Conservation (phyloP, 2,888 invertebrate species). For the Ommatoiulus sabulosus region DNA sequence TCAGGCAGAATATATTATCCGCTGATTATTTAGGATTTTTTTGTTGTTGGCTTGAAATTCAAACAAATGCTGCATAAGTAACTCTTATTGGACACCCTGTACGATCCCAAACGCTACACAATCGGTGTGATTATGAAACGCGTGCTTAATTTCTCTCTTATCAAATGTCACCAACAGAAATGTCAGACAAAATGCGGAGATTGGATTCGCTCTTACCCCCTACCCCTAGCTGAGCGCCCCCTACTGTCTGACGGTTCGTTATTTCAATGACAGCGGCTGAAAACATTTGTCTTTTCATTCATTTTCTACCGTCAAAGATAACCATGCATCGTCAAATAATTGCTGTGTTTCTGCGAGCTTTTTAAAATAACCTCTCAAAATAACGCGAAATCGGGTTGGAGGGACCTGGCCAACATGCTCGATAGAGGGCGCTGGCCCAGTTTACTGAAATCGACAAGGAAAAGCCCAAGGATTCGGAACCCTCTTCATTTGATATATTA, state of each 20-base stretch:
- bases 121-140: slow-evolving; percentile 22
- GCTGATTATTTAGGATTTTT: too few relatives aligned
- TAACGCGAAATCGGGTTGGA: not conserved
- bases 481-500: too few relatives aligned
- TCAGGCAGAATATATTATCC: too few relatives aligned
- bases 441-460: not conserved
- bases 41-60: too few relatives aligned
- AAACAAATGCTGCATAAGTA: not conserved
- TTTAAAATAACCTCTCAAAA: not conserved
- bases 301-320: not conserved
- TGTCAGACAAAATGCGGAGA: not conserved
- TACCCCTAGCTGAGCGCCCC: slow-evolving; percentile 18
- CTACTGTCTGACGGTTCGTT: not conserved
- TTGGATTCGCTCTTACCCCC: not conserved
- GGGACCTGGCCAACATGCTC: too few relatives aligned
- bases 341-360: not conserved
- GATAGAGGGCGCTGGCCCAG: not conserved
- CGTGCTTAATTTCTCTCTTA: slow-evolving; percentile 16
- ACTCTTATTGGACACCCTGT: not conserved
- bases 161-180: slow-evolving; percentile 1
- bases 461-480: too few relatives aligned
- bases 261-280: not conserved
- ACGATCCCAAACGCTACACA: not conserved
- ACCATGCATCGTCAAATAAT: not conserved
- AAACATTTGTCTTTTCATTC: slow-evolving; percentile 26